Evolutionary conservation across 1,140 invertebrate species (phyloP), one percentile per base, ranked within the genome.

Genomic region (Alviniconcha marisindica): DNA sequence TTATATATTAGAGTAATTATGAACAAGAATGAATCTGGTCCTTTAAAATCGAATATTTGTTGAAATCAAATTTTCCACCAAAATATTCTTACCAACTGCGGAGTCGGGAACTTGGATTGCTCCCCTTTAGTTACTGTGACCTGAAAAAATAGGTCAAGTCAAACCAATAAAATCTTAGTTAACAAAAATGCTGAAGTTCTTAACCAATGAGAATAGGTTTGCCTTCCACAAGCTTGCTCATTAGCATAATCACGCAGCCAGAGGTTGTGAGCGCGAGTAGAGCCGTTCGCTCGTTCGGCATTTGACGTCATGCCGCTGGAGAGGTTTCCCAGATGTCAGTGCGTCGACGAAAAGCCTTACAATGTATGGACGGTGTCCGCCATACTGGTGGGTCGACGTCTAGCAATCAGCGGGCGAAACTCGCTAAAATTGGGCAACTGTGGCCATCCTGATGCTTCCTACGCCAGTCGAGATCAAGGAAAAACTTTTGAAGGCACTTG

Each of bases 391-490:
- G 91, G 88, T 90, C 89, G 90, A 88, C 88, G 87, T 92, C 90
- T 87, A 87, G 87, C 87, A 87, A 87, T 88, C 88, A 87, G 89
- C 89, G 90, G 90, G 88, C 88, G 88, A 85, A 91, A 90, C 85
- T 88, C 87, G 87, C 87, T 89, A 87, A 79, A 88, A 83, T 88
- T 87, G 85, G 88, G 89, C 86, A 87, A 87, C 89, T 89, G 88
- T 89, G 89, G 89, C 90, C 84, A 88, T 87, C 91, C 92, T 90
- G 89, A 94, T 95, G 95, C 94, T 94, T 94, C 93, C 94, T 92
- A 94, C 94, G 93, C 94, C 94, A 92, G 90, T 90, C 89, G 94
- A 95, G 91, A 94, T 95, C 91, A 95, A 95, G 93, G 94, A 95
- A 91, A 95, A 94, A 92, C 94, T 95, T 93, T 93, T 95, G 91